Percentiles rank a stretch among this genome's conserved stretches.
phyloP scores from a whole-genome alignment of 2,888 invertebrate species.

The Pammene fasciana region DNA sequence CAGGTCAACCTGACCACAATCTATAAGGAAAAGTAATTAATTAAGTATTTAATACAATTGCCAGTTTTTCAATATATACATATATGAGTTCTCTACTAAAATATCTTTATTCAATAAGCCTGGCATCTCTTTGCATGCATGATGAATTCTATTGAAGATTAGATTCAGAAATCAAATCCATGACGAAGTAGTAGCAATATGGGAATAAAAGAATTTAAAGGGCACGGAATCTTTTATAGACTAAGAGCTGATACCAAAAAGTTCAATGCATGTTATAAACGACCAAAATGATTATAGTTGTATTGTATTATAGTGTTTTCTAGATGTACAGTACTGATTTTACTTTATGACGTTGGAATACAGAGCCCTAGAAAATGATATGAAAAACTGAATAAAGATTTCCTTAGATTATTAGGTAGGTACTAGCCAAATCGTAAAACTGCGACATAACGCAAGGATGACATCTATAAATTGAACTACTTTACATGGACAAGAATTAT shows the following conservation, averaged over 20 bases:
- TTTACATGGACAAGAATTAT: no score
- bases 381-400: no score
- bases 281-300: neutral
- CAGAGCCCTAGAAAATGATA: no score
- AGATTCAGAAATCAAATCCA: neutral
- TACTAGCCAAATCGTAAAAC: no score
- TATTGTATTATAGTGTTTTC: neutral
- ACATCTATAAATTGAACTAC: no score
- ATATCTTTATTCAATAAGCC: neutral
- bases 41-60: neutral
- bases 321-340: neutral
- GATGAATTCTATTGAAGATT: neutral
- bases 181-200: neutral
- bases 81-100: no score
- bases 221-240: neutral
- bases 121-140: neutral
- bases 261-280: neutral
- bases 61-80: neutral
- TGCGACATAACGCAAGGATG: no score
- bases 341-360: no score
- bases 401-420: no score
- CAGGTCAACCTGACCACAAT: conserved; percentile 1
- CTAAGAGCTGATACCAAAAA: neutral
- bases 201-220: conserved; percentile 1
- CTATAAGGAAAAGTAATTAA: neutral